phyloP scores from a whole-genome alignment of 2,888 invertebrate genomes.

The Salpingus planirostris region DNA sequence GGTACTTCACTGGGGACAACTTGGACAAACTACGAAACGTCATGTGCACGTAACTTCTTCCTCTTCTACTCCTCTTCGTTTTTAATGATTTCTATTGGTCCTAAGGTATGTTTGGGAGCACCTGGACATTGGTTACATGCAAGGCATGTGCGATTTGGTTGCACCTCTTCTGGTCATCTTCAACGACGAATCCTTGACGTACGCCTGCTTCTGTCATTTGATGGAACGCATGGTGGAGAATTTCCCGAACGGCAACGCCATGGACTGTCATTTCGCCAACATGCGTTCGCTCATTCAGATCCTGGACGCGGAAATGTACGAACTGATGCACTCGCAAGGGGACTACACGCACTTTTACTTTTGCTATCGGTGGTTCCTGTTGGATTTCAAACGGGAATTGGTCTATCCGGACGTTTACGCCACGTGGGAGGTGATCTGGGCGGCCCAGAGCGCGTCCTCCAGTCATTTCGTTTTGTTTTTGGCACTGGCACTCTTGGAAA shows the following conservation, averaged over 20 bases:
- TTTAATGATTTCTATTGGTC: too few relatives aligned
- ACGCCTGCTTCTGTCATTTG: conserved; percentile 82
- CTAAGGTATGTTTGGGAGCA: conserved; percentile 98
- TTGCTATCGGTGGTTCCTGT: conserved; percentile 93
- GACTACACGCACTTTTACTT: conserved; percentile 97
- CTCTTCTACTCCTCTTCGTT: too few relatives aligned
- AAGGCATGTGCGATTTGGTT: conserved; percentile 95
- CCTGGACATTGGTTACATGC: conserved; percentile 89
- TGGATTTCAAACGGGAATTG: conserved; percentile 92
- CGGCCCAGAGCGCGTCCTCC: conserved; percentile 78
- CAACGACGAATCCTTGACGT: conserved; percentile 84
- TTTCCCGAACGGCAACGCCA: conserved; percentile 86
- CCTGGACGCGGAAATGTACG: conserved; percentile 86
- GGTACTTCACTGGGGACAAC: conserved; percentile 87
- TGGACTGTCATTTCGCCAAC: conserved; percentile 94
- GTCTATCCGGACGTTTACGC: conserved; percentile 89
- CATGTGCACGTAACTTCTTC: conserved; percentile 82
- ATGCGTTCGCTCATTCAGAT: conserved; percentile 87
- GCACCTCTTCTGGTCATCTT: conserved; percentile 88
- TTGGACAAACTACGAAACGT: conserved; percentile 87
- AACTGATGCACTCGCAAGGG: conserved; percentile 88
- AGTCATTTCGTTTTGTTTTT: conserved; percentile 88
- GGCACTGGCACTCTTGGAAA: conserved; percentile 83
- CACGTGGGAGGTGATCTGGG: conserved; percentile 95
- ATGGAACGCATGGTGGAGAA: conserved; percentile 89